Base-by-base conservation (phyloP, 2,888 invertebrate species). In the Sesamia inferens region DNA sequence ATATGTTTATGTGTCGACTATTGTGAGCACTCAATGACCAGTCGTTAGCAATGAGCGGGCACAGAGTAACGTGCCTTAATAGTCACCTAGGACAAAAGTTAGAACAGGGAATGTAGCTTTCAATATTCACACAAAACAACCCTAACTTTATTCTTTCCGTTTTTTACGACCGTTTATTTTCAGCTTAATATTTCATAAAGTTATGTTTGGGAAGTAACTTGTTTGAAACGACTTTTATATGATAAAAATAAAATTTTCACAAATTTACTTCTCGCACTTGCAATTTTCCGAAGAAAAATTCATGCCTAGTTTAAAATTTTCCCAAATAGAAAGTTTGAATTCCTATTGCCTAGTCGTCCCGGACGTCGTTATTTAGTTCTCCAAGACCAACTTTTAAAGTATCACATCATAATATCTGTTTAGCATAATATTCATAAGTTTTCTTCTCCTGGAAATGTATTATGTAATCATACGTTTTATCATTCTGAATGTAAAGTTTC, bases 291-390 rank as follows among this genome's bases (percentile, higher is more conserved):
- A 71, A 73, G 72, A 71, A 76, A 76, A 65, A 65, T 59, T 80
- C 48, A 57, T 68, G 59, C 66, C 81, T 72, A 72, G 71, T 72
- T 83, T 75, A 67, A 75, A 80, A 80, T 68, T 68, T 73, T 76
- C 55, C 68, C 57, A 65, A 81, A 81, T 72, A 72, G 58, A 68
- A 76, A 82, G 72, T 82, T 84, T 59, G 65, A 24, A 65, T 72
- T 72, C 76, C 67, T 72, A 76, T 66, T 68, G 74, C 73, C 55
- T 74, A 68, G 58, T 66, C 71, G 47, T 71, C 39, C 68, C 62
- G 39, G 76, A 71, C 70, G 63, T 83, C 84, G 72, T 82, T 82
- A 82, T 83, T 75, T 81, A 81, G 80, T 83, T 82, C 63, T 55
- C 13, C n/a, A 62, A 63, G 63, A 79, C 48, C 11, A 71, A 83